Evolutionary conservation across 37 sponge, comb jelly and placozoan genomes (phyloP).

Genomic region (Mnemiopsis leidyi): DNA sequence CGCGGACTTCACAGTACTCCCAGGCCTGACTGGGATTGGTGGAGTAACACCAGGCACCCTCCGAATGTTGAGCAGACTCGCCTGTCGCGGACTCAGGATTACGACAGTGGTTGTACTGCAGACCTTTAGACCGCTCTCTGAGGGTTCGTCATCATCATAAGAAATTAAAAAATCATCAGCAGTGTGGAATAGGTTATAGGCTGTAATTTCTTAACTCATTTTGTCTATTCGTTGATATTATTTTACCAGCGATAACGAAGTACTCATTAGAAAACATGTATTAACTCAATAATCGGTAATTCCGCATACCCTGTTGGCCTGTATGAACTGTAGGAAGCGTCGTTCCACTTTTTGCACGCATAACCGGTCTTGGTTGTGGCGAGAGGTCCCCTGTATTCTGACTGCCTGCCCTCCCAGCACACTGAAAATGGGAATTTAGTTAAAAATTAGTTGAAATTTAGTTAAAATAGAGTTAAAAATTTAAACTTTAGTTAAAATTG

Average conservation of each 20-base stretch:
- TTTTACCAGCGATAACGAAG: no score
- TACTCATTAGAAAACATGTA: no score
- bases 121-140: no score
- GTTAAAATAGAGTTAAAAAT: no score
- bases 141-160: no score
- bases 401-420: not conserved
- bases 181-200: no score
- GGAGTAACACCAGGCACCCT: not conserved
- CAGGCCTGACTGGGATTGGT: not conserved
- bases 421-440: no score
- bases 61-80: not conserved
- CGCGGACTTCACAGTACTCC: slow-evolving; percentile 8
- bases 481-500: no score
- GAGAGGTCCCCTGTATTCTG: not conserved
- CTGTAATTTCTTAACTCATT: no score
- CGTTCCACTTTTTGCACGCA: not conserved
- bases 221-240: no score
- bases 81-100: not conserved
- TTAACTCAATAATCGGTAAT: not conserved
- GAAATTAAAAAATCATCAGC: no score
- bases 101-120: not conserved
- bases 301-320: not conserved
- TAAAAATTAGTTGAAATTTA: no score
- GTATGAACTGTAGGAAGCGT: not conserved
- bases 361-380: slow-evolving; percentile 1